phyloP scores from a whole-genome alignment of 2,113 vertebrate species.

The Epinephelus fuscoguttatus region DNA sequence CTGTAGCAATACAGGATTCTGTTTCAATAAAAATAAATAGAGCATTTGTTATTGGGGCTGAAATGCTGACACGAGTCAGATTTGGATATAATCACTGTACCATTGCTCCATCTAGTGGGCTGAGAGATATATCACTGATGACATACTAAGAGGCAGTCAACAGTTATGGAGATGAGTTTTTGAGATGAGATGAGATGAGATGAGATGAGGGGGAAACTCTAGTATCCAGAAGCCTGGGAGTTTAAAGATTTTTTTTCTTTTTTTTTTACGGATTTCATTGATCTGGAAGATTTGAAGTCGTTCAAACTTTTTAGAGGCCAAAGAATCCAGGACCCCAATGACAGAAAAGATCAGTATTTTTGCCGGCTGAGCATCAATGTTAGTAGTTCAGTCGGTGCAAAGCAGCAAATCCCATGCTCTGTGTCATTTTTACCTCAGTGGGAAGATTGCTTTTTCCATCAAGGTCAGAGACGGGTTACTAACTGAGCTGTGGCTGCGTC shows the following conservation, averaged over 20 bases:
- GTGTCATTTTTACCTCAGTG: slow-evolving; percentile 61
- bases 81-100: slow-evolving; percentile 41
- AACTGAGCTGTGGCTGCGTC: slow-evolving; percentile 65
- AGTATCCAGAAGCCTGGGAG: background rate
- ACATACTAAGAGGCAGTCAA: background rate
- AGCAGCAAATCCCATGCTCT: slow-evolving; percentile 63
- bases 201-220: background rate
- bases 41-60: slow-evolving; percentile 43
- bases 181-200: slow-evolving; percentile 25
- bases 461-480: slow-evolving; percentile 81
- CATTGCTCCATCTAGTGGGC: slow-evolving; percentile 82
- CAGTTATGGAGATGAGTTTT: slow-evolving; percentile 20
- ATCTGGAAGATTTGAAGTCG: slow-evolving; percentile 22
- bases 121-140: slow-evolving; percentile 19
- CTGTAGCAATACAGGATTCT: slow-evolving; percentile 14
- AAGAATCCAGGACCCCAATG: slow-evolving; percentile 2
- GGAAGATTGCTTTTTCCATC: slow-evolving; percentile 79
- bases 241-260: background rate
- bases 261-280: background rate
- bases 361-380: slow-evolving; percentile 51
- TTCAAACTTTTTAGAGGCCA: slow-evolving; percentile 30
- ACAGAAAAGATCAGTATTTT: slow-evolving; percentile 29
- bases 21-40: slow-evolving; percentile 53
- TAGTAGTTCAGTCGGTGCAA: slow-evolving; percentile 46
- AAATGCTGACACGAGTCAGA: slow-evolving; percentile 43